Evolutionary conservation across 2,888 invertebrate genomes (phyloP), one percentile per base, ranked within the genome.

Genomic region (Brachyptera risi): DNA sequence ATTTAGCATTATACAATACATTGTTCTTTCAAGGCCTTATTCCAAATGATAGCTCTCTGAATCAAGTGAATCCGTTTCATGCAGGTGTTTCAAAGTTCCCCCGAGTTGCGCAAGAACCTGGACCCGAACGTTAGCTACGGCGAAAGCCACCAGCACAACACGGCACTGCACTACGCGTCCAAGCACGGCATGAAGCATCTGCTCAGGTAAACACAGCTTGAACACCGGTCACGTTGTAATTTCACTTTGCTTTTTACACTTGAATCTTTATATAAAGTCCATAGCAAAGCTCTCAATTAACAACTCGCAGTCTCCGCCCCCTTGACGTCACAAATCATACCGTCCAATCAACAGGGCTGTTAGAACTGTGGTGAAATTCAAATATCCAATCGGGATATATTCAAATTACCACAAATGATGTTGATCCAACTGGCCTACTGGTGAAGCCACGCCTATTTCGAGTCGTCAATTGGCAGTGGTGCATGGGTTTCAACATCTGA

Each of bases 101-200:
- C 82, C 24, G 85, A 86, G 68, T 73, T 86, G 64, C 76, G 83
- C 63, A 83, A 82, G 69, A 83, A 78, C 65, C 75, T 86, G 44
- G 84, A 86, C 71, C 85, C 86, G 1, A 86, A 85, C 72, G 75
- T 80, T 62, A 83, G 85, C 65, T 85, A 84, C 70, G 85, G 85
- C 4, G 85, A 86, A 69, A 78, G 79, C 65, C 82, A 83, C 70
- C 79, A 81, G 65, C 83, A 86, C 72, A 84, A 86, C 72, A 85
- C 85, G 26, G 83, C 85, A 23, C 73, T 86, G 67, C 86, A 86
- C 74, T 83, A 82, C 71, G 84, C 83, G 61, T 80, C 84, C 61
- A 80, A 80, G 71, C 84, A 85, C 75, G 84, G 83, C 56, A 81
- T 82, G 80, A 83, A 83, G 69, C 82, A 82, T 68, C 73, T 85